Evolutionary conservation across 1,140 invertebrate genomes (phyloP).

Genomic region (Drosophila pallidifrons): DNA sequence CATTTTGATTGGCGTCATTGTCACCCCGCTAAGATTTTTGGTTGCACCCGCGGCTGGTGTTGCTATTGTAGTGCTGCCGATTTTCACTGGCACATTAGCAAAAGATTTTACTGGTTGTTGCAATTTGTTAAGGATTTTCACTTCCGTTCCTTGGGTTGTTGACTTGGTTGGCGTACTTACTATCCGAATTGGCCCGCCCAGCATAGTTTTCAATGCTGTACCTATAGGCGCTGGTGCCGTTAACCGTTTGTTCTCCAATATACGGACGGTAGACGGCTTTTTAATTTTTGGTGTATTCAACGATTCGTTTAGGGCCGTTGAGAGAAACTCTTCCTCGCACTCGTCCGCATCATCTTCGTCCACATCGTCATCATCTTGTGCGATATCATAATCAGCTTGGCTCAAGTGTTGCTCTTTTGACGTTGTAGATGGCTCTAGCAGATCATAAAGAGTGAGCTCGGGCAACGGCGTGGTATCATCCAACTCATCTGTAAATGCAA

Average conservation of each 20-base stretch:
- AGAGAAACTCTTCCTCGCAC: slow-evolving; percentile 6
- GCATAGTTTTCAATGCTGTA: slow-evolving; percentile 51
- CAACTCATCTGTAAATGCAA: slow-evolving; percentile 53
- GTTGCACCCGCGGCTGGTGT: slow-evolving; percentile 12
- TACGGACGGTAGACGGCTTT: slow-evolving; percentile 49
- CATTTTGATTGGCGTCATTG: slow-evolving; percentile 62
- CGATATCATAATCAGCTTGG: slow-evolving; percentile 33
- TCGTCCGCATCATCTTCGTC: slow-evolving; percentile 29
- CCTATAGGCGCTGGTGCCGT: slow-evolving; percentile 23
- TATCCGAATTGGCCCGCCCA: slow-evolving; percentile 39
- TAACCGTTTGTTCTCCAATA: slow-evolving; percentile 63
- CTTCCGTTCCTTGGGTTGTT: slow-evolving; percentile 40
- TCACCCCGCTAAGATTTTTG: slow-evolving; percentile 37
- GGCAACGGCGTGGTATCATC: slow-evolving; percentile 69
- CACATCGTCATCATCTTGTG: slow-evolving; percentile 20
- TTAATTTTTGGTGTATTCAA: slow-evolving; percentile 73
- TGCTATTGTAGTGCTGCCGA: slow-evolving; percentile 51
- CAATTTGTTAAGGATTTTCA: slow-evolving; percentile 67
- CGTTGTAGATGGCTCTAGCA: slow-evolving; percentile 60
- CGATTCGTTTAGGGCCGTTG: slow-evolving; percentile 49
- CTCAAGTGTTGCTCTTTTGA: slow-evolving; percentile 56
- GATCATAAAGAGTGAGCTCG: slow-evolving; percentile 74
- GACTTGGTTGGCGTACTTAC: slow-evolving; percentile 35
- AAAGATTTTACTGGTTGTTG: slow-evolving; percentile 42
- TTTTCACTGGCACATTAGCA: slow-evolving; percentile 44